phyloP scores from a whole-genome alignment of 2,888 invertebrate species.

The Torymus texanus region DNA sequence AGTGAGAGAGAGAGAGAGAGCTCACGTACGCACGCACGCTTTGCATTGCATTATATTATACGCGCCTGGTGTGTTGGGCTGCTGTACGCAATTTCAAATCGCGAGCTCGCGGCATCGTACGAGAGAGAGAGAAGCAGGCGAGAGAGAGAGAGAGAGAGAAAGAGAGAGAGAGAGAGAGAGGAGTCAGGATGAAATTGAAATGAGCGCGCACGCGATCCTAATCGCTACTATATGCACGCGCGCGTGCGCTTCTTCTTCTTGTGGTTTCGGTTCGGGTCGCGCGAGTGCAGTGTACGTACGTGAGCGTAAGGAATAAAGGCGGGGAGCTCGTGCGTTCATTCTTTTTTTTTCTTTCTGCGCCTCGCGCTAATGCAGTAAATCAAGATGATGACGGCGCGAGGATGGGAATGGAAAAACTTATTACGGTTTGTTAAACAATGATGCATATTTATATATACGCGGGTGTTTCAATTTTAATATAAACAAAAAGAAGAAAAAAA shows the following conservation, averaged over 20 bases:
- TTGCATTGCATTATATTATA: slow-evolving; percentile 6
- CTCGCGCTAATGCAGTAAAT: not conserved
- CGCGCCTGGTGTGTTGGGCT: not conserved
- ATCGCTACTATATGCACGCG: slow-evolving; percentile 12
- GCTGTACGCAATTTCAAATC: not conserved
- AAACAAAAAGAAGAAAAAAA: no score
- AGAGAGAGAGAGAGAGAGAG: not conserved
- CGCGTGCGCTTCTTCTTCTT: not conserved
- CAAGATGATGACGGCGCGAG: no score
- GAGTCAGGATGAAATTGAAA: slow-evolving; percentile 48
- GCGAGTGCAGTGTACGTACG: not conserved
- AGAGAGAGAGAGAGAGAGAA: not conserved
- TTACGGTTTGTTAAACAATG: slow-evolving; percentile 30
- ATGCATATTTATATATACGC: slow-evolving; percentile 6
- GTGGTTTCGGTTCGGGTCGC: not conserved
- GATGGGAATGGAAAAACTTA: slow-evolving; percentile 20
- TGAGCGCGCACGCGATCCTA: slow-evolving; percentile 45
- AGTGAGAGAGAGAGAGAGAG: slow-evolving; percentile 21
- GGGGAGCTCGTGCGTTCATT: no score
- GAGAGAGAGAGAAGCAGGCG: not conserved
- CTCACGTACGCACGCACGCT: not conserved
- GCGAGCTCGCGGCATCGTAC: not conserved
- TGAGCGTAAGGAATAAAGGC: no score
- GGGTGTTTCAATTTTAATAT: not conserved
- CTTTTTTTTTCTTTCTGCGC: not conserved